Conservation (phyloP, 2,113 vertebrate genomes). For the Tragelaphus buxtoni region DNA sequence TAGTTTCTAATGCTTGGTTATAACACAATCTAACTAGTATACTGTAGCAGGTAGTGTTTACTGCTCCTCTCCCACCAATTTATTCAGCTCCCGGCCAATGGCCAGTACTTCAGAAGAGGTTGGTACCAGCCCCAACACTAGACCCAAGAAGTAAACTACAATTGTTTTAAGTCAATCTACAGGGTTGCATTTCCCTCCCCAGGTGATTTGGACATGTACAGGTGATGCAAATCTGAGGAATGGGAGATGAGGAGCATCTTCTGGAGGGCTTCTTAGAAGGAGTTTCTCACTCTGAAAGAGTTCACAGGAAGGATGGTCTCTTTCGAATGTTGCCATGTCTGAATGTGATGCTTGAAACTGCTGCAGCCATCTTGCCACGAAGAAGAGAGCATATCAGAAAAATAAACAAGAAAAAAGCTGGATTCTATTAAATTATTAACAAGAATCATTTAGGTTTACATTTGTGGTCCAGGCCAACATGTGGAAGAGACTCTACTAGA, state of each 20-base stretch:
- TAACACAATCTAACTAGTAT: background rate
- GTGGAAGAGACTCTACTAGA: background rate
- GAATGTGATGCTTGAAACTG: background rate
- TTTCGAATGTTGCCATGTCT: background rate
- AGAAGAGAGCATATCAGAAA: too few relatives aligned
- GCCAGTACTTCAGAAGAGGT: background rate
- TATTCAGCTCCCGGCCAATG: background rate
- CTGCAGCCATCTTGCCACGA: background rate
- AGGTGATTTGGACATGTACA: too few relatives aligned
- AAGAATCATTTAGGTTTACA: background rate
- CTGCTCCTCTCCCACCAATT: background rate
- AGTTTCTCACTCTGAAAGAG: background rate
- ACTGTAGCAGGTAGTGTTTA: background rate
- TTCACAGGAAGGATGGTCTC: background rate
- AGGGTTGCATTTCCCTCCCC: background rate
- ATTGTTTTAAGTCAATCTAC: accelerated
- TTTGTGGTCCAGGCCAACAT: background rate
- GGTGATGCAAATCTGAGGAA: background rate
- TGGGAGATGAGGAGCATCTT: background rate
- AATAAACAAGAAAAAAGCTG: too few relatives aligned
- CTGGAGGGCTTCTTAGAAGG: background rate
- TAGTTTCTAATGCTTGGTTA: background rate
- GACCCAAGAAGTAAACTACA: background rate
- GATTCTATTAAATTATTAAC: too few relatives aligned
- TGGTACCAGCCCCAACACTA: background rate